Evolutionary conservation across 2,797 vertebrate species (phyloP), one percentile per base, ranked within the genome.

Genomic region (Nannoperca australis): DNA sequence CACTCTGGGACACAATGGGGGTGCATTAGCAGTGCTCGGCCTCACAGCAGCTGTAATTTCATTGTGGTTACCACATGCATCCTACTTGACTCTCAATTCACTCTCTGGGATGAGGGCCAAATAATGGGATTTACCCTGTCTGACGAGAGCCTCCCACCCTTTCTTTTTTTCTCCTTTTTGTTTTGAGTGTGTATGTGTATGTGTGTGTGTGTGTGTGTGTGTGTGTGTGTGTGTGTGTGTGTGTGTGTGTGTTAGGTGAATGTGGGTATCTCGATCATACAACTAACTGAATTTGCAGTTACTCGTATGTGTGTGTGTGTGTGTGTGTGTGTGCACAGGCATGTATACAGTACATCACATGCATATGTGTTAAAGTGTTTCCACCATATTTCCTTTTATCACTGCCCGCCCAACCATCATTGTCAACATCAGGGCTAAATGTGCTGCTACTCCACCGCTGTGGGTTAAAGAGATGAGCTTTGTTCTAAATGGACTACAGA

Each of bases 51-150:
- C 94, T 91, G 91, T 95, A 94, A 95, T 95, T 95, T 95, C 95
- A 95, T 95, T 93, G 94, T 93, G 94, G 94, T 95, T 95, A 95
- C 94, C 92, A 85, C 93, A 94, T 95, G 95, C 94, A 94, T 95
- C 93, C 95, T 96, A 96, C 95, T 96, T 96, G 95, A 96, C 95
- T 95, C 94, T 91, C 94, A 94, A 95, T 95, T 95, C 94, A 90
- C 93, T 94, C 93, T 92, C 93, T 36, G 89, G 93, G 93, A 95
- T 92, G 92, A 95, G 93, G 94, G 94, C 94, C 94, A 95, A 95
- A 95, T 96, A 95, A 95, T 95, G 93, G 94, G 94, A 95, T 96
- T 95, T 95, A 94, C 89, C 92, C 88, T 77, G 86, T 93, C 90
- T 91, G 89, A 92, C 84, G 83, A 92, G 85, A 85, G 82, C 84